A percentile compares a stretch with the other conserved stretches of the same genome.
Evolutionary conservation across 2,797 vertebrate genomes (phyloP).

Genomic region (Sandelia bainsii): DNA sequence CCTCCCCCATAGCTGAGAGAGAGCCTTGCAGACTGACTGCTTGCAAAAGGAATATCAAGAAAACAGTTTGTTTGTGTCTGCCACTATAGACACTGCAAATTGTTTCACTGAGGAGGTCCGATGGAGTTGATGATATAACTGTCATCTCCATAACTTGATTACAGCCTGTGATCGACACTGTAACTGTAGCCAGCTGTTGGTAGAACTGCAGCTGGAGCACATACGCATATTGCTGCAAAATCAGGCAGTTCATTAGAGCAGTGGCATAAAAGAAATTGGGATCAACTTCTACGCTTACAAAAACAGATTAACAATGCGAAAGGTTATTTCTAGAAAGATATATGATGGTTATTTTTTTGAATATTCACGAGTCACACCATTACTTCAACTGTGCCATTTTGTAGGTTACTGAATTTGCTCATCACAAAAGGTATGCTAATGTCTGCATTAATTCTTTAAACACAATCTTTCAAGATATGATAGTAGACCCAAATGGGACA

Average conservation of each 20-base stretch:
- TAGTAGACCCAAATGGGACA: conserved; percentile 53
- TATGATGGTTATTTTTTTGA: conserved; percentile 19
- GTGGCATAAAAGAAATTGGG: conserved; percentile 39
- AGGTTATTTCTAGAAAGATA: conserved; percentile 31
- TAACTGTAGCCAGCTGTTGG: conserved; percentile 49
- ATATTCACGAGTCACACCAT: conserved; percentile 29
- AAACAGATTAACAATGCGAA: conserved; percentile 23
- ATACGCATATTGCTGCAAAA: conserved; percentile 37
- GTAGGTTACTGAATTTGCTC: conserved; percentile 40
- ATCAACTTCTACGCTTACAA: conserved; percentile 24
- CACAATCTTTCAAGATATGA: conserved; percentile 53
- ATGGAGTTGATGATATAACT: conserved; percentile 76
- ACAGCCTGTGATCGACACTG: conserved; percentile 58
- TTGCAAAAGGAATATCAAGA: conserved; percentile 69
- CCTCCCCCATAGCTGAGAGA: conserved; percentile 50
- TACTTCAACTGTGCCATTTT: conserved; percentile 43
- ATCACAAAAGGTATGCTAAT: conserved; percentile 46
- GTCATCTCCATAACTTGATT: conserved; percentile 75
- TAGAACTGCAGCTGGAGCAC: conserved; percentile 31
- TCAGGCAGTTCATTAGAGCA: conserved; percentile 38
- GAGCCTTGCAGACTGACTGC: conserved; percentile 54
- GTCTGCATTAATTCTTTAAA: conserved; percentile 44
- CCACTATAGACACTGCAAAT: conserved; percentile 68
- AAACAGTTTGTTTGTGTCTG: conserved; percentile 75
- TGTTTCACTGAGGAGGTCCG: conserved; percentile 71